These are phyloP conservation scores for Phalangium opilio DNA, from an alignment of 2,888 invertebrate species.

Conservation along the genomic window DNA sequence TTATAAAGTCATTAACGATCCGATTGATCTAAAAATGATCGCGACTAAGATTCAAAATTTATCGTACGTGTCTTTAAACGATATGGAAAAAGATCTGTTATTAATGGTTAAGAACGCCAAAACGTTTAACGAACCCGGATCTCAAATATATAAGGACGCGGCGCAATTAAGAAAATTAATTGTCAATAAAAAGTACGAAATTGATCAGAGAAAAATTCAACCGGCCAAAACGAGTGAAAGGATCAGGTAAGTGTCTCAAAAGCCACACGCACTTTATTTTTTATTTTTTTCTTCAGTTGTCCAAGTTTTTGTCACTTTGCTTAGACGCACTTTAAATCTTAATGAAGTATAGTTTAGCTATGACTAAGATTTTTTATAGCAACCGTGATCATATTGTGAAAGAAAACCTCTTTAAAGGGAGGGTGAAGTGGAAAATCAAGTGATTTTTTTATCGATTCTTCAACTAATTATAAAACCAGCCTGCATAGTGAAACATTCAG, in stretches of 20 bases:
- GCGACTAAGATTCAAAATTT: conserved; percentile 70
- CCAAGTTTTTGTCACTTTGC: no score
- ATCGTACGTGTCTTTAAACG: conserved; percentile 57
- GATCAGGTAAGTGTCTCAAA: conserved; percentile 36
- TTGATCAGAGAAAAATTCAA: conserved; percentile 46
- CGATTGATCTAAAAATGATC: conserved; percentile 85
- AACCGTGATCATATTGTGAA: no score
- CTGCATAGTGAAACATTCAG: no score
- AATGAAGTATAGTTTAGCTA: no score
- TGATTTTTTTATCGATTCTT: no score
- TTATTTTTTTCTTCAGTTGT: no score
- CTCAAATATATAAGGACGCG: conserved; percentile 90
- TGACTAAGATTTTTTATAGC: no score
- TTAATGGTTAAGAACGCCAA: conserved; percentile 91
- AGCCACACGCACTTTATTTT: no score
- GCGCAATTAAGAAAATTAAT: conserved; percentile 67
- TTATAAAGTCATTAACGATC: conserved; percentile 80
- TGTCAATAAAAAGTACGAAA: conserved; percentile 44
- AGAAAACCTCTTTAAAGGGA: no score
- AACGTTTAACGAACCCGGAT: conserved; percentile 88
- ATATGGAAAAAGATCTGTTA: conserved; percentile 76
- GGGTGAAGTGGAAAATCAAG: no score
- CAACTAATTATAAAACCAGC: no score
- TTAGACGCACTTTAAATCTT: no score
- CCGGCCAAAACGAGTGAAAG: conserved; percentile 52